A percentile compares a stretch with the other conserved stretches of the same genome.
phyloP scores from a whole-genome alignment of 1,140 invertebrate species.

The Colletes gigas region DNA sequence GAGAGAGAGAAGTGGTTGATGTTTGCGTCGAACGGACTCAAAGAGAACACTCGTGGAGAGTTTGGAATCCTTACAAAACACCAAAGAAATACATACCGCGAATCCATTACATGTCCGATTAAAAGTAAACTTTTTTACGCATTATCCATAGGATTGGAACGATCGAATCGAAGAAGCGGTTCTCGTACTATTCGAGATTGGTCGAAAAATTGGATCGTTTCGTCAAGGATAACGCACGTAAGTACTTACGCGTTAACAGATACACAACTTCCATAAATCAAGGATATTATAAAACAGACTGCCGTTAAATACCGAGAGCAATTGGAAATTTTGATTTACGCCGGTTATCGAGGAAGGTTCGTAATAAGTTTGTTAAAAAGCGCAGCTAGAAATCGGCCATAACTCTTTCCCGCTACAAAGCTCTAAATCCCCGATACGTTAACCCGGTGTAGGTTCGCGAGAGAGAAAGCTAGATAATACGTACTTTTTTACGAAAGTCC shows the following conservation, averaged over 20 bases:
- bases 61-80: slow-evolving; percentile 30
- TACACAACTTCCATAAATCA: slow-evolving; percentile 46
- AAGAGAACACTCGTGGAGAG: slow-evolving; percentile 26
- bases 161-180: not conserved
- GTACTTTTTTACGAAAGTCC: slow-evolving; percentile 66
- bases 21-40: slow-evolving; percentile 42
- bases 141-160: not conserved
- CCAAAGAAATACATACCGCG: slow-evolving; percentile 17
- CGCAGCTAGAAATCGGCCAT: slow-evolving; percentile 52
- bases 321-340: slow-evolving; percentile 47
- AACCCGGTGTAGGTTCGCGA: slow-evolving; percentile 23
- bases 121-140: slow-evolving; percentile 8
- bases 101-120: slow-evolving; percentile 38
- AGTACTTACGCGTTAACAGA: slow-evolving; percentile 15
- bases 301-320: slow-evolving; percentile 17
- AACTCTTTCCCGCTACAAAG: slow-evolving; percentile 52
- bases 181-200: no score
- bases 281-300: slow-evolving; percentile 16
- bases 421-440: slow-evolving; percentile 61
- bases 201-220: not conserved
- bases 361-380: slow-evolving; percentile 52
- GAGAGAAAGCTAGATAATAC: slow-evolving; percentile 50
- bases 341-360: slow-evolving; percentile 41
- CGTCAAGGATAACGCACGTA: slow-evolving; percentile 12
- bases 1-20: slow-evolving; percentile 43